Evolutionary conservation across 53 echinoderm and acorn worm genomes (phyloP).

Genomic region (Holothuria leucospilota): DNA sequence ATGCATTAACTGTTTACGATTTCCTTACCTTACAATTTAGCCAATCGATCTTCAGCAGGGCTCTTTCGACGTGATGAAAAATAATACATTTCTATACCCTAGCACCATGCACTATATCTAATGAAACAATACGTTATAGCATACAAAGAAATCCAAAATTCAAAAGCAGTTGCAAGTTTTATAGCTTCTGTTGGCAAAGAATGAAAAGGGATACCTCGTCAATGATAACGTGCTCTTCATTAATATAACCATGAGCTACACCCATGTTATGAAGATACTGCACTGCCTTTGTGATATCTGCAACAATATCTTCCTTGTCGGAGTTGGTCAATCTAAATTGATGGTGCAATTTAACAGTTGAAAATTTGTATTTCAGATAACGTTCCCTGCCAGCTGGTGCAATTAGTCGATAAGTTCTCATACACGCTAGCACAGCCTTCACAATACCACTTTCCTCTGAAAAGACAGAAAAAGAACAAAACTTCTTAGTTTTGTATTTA

Average conservation of each 20-base stretch:
- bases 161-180: too few relatives aligned
- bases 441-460: slow-evolving; percentile 18
- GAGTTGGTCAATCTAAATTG: slow-evolving; percentile 6
- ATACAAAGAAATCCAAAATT: too few relatives aligned
- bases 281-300: slow-evolving; percentile 39
- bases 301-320: slow-evolving; percentile 18
- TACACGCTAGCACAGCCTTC: slow-evolving; percentile 12
- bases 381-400: slow-evolving; percentile 12
- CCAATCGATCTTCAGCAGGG: too few relatives aligned
- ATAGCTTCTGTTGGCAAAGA: too few relatives aligned
- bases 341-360: background rate
- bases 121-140: too few relatives aligned
- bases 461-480: too few relatives aligned
- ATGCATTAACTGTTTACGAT: too few relatives aligned
- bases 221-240: slow-evolving; percentile 46
- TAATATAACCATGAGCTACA: slow-evolving; percentile 40
- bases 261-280: slow-evolving; percentile 39
- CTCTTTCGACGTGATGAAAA: too few relatives aligned
- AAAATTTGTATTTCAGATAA: slow-evolving; percentile 12
- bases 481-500: too few relatives aligned
- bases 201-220: slow-evolving; percentile 13
- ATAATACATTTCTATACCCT: too few relatives aligned
- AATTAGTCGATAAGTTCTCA: slow-evolving; percentile 14
- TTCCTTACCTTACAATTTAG: too few relatives aligned
- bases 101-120: too few relatives aligned